Base-by-base conservation (phyloP, 2,113 vertebrate genomes). In the Varanus komodoensis region DNA sequence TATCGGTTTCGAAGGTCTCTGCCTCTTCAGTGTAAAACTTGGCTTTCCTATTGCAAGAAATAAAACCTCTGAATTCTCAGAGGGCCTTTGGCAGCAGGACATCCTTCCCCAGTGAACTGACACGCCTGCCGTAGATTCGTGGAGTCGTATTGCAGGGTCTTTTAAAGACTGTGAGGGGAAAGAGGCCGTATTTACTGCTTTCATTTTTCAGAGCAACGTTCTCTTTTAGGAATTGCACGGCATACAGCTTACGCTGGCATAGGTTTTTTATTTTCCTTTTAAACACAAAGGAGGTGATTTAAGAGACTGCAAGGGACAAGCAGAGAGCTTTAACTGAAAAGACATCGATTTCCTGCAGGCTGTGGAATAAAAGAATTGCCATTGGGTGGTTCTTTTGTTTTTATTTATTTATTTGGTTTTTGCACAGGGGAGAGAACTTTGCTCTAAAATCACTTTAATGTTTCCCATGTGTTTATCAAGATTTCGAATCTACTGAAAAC, bases 291-390 rank as follows among this genome's bases (percentile, higher is more conserved):
- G 68, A 85, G 77, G 84, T 94, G 94, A 95, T 95, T 95, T 94
- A 96, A 92, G 91, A 78, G 90, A 80, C 84, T 15, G 15, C 88
- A 90, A 94, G 88, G 83, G 86, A 92, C 84, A 93, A 87, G 89
- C 82, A 75, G 82, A 89, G 91, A 89, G 86, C 92, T 92, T 86
- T 89, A 93, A 93, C 90, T 1, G 8, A 92, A 94, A 94, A 95
- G 89, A 89, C 6, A 94, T 96, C 0, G 87, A 94, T 96, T 95
- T 93, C 90, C 93, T 93, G 91, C 90, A 92, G 93, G 89, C 85
- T 84, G 54, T 74, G 83, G 79, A 92, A 91, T 78, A 87, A 91
- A 96, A 91, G 54, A 91, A 93, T 93, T 92, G 83, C 86, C 0
- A 4, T 34, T 78, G 17, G 34, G 61, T 23, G 34, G 9, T 14